Percentiles rank a stretch among this genome's conserved stretches.
These are phyloP conservation scores for Pimpla rufipes DNA, from an alignment of 2,888 invertebrate species.

Conservation along the genomic window DNA sequence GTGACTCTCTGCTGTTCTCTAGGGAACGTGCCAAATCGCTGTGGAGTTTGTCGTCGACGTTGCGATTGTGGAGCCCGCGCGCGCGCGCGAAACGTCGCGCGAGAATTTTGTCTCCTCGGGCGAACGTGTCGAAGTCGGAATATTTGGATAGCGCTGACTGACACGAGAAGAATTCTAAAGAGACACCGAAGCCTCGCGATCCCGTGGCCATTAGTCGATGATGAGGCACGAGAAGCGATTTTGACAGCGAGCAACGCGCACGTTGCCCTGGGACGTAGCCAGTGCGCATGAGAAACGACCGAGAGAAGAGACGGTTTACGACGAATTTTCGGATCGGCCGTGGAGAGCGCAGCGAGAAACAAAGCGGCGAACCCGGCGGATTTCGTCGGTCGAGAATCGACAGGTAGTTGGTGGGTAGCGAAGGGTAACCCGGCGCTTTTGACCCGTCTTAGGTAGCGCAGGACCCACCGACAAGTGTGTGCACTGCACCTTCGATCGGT, in stretches of 20 bases:
- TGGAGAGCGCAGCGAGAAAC: not conserved
- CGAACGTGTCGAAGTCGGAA: slow-evolving; percentile 33
- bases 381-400: slow-evolving; percentile 47
- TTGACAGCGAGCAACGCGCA: slow-evolving; percentile 38
- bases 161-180: not conserved
- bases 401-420: slow-evolving; percentile 40
- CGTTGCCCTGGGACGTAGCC: slow-evolving; percentile 52
- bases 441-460: slow-evolving; percentile 25
- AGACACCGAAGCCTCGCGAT: not conserved
- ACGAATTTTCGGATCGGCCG: not conserved
- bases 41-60: slow-evolving; percentile 39
- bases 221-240: slow-evolving; percentile 22
- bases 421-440: not conserved
- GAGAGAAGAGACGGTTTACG: slow-evolving; percentile 15
- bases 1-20: slow-evolving; percentile 17
- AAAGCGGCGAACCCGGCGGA: slow-evolving; percentile 14
- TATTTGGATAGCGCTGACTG: not conserved
- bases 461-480: slow-evolving; percentile 27
- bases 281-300: slow-evolving; percentile 40
- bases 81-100: not conserved
- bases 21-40: slow-evolving; percentile 55
- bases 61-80: slow-evolving; percentile 20
- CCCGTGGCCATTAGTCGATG: not conserved
- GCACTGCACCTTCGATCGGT: slow-evolving; percentile 1
- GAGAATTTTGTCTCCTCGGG: slow-evolving; percentile 13